These are phyloP conservation scores for Coenonympha glycerion DNA, from an alignment of 2,888 invertebrate species.

Conservation along the genomic window DNA sequence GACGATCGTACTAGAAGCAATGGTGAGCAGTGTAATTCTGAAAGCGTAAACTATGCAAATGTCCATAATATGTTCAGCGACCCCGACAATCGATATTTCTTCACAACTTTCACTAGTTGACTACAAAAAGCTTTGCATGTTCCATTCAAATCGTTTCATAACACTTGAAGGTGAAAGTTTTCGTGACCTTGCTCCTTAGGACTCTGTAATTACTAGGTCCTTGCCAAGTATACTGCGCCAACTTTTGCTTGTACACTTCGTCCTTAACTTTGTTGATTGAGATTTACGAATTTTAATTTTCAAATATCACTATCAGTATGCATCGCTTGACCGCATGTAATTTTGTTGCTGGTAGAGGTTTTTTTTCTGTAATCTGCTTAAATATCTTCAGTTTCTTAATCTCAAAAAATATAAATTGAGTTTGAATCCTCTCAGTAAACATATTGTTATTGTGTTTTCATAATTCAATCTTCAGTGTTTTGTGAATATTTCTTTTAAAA, in stretches of 20 bases:
- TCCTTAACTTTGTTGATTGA: not conserved
- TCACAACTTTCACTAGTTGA: constrained; percentile 15
- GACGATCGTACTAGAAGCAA: too few species aligned
- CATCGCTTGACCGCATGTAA: too few species aligned
- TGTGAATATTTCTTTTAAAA: too few species aligned
- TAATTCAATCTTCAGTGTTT: too few species aligned
- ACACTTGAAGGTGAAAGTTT: constrained; percentile 43
- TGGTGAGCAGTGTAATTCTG: not conserved
- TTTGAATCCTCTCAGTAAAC: too few species aligned
- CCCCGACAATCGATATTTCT: constrained; percentile 14
- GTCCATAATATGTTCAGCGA: not conserved
- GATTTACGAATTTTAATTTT: not conserved
- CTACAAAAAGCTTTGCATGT: constrained; percentile 29
- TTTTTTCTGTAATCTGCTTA: too few species aligned
- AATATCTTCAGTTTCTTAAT: too few species aligned
- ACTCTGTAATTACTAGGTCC: constrained; percentile 23
- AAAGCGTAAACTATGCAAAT: constrained; percentile 8
- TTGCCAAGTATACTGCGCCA: constrained; percentile 21
- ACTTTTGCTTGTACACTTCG: constrained; percentile 8
- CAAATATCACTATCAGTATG: too few species aligned
- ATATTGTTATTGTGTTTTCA: too few species aligned
- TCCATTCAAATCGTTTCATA: constrained; percentile 26
- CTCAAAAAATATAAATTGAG: too few species aligned
- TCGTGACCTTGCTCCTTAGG: constrained; percentile 41
- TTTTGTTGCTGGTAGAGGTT: too few species aligned